These are phyloP conservation scores for Dilophus febrilis DNA, from an alignment of 2,888 invertebrate genomes.

Conservation along the genomic window DNA sequence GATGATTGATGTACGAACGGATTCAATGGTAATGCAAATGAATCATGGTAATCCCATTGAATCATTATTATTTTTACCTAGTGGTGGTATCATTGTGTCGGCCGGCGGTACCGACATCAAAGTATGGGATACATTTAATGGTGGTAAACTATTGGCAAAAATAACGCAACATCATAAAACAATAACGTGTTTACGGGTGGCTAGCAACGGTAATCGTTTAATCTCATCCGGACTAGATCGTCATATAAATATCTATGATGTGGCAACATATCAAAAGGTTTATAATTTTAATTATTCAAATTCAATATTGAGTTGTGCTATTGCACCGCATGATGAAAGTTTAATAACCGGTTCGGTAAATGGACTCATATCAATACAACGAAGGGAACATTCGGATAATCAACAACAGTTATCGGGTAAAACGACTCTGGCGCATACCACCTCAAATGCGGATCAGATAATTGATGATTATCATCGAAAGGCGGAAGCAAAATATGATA, in stretches of 20 bases:
- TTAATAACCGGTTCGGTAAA: slow-evolving; percentile 85
- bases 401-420: slow-evolving; percentile 33
- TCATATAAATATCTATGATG: slow-evolving; percentile 84
- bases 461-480: slow-evolving; percentile 29
- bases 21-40: slow-evolving; percentile 45
- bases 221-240: slow-evolving; percentile 84
- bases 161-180: slow-evolving; percentile 92
- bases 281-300: slow-evolving; percentile 84
- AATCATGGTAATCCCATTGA: slow-evolving; percentile 86
- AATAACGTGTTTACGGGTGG: slow-evolving; percentile 69
- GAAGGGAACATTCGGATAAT: slow-evolving; percentile 41
- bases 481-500: slow-evolving; percentile 44
- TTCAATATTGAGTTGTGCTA: slow-evolving; percentile 71
- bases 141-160: slow-evolving; percentile 67
- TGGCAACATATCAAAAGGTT: slow-evolving; percentile 67
- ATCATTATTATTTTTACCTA: slow-evolving; percentile 70
- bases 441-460: slow-evolving; percentile 33
- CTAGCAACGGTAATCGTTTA: slow-evolving; percentile 63
- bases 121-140: slow-evolving; percentile 85
- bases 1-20: slow-evolving; percentile 69
- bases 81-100: slow-evolving; percentile 77
- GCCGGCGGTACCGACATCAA: slow-evolving; percentile 82
- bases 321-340: slow-evolving; percentile 58
- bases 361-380: slow-evolving; percentile 74
- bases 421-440: slow-evolving; percentile 24